Conservation (phyloP, 2,888 invertebrate species). For the Cryptocephalus moraei region DNA sequence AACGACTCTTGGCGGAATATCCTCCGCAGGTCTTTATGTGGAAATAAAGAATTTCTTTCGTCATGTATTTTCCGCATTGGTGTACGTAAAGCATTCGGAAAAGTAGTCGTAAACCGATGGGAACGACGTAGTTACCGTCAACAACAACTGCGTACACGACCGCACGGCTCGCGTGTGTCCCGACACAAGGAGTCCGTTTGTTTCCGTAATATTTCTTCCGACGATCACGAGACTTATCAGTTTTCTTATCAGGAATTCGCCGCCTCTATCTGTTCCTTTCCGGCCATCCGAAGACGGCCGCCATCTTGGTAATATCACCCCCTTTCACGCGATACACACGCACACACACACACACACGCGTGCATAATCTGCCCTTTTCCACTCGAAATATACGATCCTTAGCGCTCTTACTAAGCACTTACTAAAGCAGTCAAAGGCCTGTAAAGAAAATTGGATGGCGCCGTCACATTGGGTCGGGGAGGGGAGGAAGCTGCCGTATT, state of each 20-base stretch:
- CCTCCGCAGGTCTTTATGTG: too few relatives aligned
- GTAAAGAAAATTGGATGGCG: too few relatives aligned
- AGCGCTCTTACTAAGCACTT: conserved; percentile 7
- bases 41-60: too few relatives aligned
- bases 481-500: too few relatives aligned
- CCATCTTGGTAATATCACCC: conserved; percentile 26
- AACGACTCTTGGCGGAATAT: too few relatives aligned
- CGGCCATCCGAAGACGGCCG: conserved; percentile 30
- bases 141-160: too few relatives aligned
- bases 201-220: conserved; percentile 35
- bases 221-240: conserved; percentile 30
- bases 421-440: conserved; percentile 10
- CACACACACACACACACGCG: neutral
- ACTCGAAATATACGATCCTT: conserved; percentile 8
- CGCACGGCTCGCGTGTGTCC: conserved; percentile 30
- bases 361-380: conserved; percentile 15
- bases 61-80: too few relatives aligned
- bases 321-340: conserved; percentile 21
- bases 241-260: conserved; percentile 29
- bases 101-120: too few relatives aligned
- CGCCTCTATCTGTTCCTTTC: conserved; percentile 31
- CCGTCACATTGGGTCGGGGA: too few relatives aligned
- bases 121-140: too few relatives aligned
- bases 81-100: too few relatives aligned
- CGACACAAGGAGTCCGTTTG: conserved; percentile 28